phyloP scores from a whole-genome alignment of 1,140 invertebrate species.

The Fopius arisanus region DNA sequence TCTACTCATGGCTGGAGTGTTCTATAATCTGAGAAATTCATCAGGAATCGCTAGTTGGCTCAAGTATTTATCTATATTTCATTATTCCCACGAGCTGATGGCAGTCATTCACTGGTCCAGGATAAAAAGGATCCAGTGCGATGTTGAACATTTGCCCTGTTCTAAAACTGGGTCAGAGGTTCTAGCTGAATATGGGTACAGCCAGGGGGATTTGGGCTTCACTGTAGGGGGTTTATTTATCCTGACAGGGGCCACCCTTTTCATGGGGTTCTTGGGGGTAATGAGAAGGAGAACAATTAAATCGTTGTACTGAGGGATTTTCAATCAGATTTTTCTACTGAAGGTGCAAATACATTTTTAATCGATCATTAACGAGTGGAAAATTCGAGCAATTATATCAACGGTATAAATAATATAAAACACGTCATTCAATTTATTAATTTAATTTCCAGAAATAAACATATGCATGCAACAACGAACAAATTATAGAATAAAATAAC shows the following conservation, averaged over 20 bases:
- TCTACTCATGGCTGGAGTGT: constrained; percentile 43
- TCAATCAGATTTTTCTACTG: not conserved
- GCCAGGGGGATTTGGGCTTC: constrained; percentile 20
- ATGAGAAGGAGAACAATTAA: constrained; percentile 22
- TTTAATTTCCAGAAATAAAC: too few relatives aligned
- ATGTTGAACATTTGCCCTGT: constrained; percentile 35
- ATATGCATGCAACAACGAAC: too few relatives aligned
- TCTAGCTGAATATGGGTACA: constrained; percentile 40
- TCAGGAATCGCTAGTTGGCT: constrained; percentile 63
- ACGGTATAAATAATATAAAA: too few relatives aligned
- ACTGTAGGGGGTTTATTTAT: constrained; percentile 30
- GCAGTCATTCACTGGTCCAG: constrained; percentile 65
- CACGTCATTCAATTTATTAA: too few relatives aligned
- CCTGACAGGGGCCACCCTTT: constrained; percentile 25
- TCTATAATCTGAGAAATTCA: constrained; percentile 51
- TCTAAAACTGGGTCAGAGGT: constrained; percentile 37
- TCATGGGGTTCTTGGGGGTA: constrained; percentile 38
- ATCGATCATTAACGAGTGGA: too few relatives aligned
- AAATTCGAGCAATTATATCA: too few relatives aligned
- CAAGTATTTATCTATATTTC: constrained; percentile 68
- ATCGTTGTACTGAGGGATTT: constrained; percentile 15
- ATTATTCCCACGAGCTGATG: constrained; percentile 65
- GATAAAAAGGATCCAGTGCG: constrained; percentile 43
- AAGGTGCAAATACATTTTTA: too few relatives aligned
- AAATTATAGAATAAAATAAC: too few relatives aligned